Percentiles rank a stretch among this genome's conserved stretches.
phyloP scores from a whole-genome alignment of 37 sponge, comb jelly and placozoan genomes.

The Crambe crambe region DNA sequence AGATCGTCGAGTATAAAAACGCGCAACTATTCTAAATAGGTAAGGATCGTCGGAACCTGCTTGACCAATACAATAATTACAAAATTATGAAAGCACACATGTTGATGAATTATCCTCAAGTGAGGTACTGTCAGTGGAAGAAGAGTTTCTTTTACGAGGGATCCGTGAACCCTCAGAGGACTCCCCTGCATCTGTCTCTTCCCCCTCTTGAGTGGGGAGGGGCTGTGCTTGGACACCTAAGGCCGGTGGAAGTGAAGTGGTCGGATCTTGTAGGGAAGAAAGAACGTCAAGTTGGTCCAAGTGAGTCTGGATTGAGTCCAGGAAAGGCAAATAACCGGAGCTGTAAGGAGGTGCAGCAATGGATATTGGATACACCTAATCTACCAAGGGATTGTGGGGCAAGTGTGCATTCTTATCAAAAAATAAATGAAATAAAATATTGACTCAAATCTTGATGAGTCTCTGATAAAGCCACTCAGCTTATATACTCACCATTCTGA shows the following conservation, averaged over 20 bases:
- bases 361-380: too few relatives aligned
- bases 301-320: conserved; percentile 25
- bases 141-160: background rate
- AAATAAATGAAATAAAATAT: background rate
- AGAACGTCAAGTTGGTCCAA: conserved; percentile 2
- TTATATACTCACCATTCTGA: conserved; percentile 36
- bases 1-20: too few relatives aligned
- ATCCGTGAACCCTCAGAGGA: background rate
- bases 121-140: background rate
- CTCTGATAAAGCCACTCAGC: too few relatives aligned
- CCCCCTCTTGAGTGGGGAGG: background rate
- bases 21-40: too few relatives aligned
- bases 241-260: background rate
- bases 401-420: background rate
- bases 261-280: background rate
- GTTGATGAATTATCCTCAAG: background rate
- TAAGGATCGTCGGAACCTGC: too few relatives aligned
- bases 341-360: too few relatives aligned
- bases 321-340: conserved; percentile 49
- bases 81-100: background rate
- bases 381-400: too few relatives aligned
- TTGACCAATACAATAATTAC: too few relatives aligned
- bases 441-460: too few relatives aligned
- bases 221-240: background rate
- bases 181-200: background rate